These are phyloP conservation scores for Ispidina lecontei DNA, from an alignment of 2,797 vertebrate species.

Conservation along the genomic window DNA sequence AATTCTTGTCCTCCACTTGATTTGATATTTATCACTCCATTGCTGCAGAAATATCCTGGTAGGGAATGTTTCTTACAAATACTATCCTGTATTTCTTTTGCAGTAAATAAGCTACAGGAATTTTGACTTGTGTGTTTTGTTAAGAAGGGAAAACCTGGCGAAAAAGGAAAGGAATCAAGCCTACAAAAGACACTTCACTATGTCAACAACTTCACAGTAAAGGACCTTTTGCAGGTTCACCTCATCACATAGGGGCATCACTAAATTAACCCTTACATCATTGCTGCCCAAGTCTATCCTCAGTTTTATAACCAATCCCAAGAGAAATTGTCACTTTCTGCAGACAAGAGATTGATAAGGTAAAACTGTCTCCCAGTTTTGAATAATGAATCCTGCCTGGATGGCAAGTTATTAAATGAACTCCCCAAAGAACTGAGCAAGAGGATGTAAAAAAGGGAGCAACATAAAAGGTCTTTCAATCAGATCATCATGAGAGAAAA, in stretches of 20 bases:
- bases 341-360: neutral
- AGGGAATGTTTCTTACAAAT: constrained; percentile 46
- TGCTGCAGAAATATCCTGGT: constrained; percentile 63
- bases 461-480: neutral
- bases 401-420: neutral
- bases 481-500: neutral
- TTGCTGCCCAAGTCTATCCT: neutral
- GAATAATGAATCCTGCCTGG: neutral
- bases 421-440: neutral
- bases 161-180: constrained; percentile 9
- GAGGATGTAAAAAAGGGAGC: neutral
- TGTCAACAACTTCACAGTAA: neutral
- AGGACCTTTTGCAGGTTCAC: neutral
- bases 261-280: neutral
- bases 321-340: neutral
- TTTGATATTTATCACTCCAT: constrained; percentile 76
- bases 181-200: neutral
- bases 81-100: constrained; percentile 17
- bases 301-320: neutral
- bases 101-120: constrained; percentile 46
- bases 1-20: constrained; percentile 69
- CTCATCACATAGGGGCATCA: neutral
- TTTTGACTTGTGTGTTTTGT: neutral
- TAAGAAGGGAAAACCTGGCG: neutral
- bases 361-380: neutral